A percentile compares a stretch with the other conserved stretches of the same genome.
Conservation (phyloP, 2,113 vertebrate genomes). For the Anseranas semipalmata region DNA sequence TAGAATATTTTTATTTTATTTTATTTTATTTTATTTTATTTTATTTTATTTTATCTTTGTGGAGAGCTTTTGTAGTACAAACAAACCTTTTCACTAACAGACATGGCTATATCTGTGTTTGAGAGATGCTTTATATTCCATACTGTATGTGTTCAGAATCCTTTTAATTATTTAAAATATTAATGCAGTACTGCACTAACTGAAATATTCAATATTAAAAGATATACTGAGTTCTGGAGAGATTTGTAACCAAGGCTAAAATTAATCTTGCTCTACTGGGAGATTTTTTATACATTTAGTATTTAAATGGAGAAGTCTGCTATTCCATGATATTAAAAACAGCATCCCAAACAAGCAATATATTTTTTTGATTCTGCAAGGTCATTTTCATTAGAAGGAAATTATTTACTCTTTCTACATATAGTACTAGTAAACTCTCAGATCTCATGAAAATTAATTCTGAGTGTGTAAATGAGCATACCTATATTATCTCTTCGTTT, state of each 20-base stretch:
- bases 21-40: too few relatives aligned
- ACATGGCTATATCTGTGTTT: not conserved
- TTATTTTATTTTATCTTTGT: not conserved
- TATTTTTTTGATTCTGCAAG: not conserved
- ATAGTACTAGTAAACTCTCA: not conserved
- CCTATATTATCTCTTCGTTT: not conserved
- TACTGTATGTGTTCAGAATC: not conserved
- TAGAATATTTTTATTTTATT: not conserved
- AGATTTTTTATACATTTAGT: not conserved
- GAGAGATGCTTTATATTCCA: not conserved
- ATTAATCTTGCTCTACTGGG: not conserved
- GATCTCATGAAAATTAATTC: not conserved
- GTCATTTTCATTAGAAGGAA: not conserved
- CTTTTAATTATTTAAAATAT: not conserved
- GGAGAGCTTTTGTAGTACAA: not conserved
- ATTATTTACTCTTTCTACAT: not conserved
- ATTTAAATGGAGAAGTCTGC: not conserved
- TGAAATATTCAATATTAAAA: not conserved
- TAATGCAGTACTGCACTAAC: not conserved
- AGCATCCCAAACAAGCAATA: not conserved
- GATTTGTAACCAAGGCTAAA: not conserved
- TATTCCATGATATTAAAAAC: not conserved
- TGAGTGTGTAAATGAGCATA: not conserved
- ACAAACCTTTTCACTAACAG: not conserved
- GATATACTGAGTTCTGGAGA: not conserved